Conservation (phyloP, 2,113 vertebrate genomes). For the Acanthisitta chloris region DNA sequence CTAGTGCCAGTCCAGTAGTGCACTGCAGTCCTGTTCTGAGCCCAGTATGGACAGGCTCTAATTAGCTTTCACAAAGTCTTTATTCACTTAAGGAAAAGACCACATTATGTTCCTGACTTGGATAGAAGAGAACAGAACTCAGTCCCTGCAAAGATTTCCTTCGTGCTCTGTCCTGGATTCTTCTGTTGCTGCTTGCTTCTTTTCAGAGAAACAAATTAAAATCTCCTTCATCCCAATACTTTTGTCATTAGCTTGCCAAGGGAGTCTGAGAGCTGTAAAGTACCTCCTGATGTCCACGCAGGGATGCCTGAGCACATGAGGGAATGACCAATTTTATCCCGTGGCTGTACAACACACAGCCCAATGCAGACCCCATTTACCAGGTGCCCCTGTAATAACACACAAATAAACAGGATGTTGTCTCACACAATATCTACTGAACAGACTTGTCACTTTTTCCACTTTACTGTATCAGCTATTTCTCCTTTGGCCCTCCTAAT, state of each 20-base stretch:
- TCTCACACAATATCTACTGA: not conserved
- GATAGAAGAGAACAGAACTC: not conserved
- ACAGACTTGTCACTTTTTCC: not conserved
- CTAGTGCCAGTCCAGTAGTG: not conserved
- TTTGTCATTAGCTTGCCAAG: not conserved
- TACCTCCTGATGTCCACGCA: not conserved
- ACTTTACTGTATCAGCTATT: not conserved
- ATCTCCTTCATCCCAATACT: not conserved
- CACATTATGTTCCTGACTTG: not conserved
- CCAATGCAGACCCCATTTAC: not conserved
- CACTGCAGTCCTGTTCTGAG: not conserved
- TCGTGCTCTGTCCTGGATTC: constrained; percentile 12
- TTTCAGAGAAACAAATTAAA: not conserved
- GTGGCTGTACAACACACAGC: fast-evolving
- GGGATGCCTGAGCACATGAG: not conserved
- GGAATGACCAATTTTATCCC: not conserved
- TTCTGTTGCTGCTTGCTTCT: not conserved
- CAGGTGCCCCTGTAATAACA: not conserved
- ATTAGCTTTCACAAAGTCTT: constrained; percentile 15
- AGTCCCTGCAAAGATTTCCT: not conserved
- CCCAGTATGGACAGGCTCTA: not conserved
- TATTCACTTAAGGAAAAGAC: not conserved
- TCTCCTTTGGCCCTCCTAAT: not conserved
- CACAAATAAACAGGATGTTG: not conserved
- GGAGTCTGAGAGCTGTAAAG: not conserved